These are phyloP conservation scores for Sialis fuliginosa DNA, from an alignment of 2,888 invertebrate genomes.

Conservation along the genomic window DNA sequence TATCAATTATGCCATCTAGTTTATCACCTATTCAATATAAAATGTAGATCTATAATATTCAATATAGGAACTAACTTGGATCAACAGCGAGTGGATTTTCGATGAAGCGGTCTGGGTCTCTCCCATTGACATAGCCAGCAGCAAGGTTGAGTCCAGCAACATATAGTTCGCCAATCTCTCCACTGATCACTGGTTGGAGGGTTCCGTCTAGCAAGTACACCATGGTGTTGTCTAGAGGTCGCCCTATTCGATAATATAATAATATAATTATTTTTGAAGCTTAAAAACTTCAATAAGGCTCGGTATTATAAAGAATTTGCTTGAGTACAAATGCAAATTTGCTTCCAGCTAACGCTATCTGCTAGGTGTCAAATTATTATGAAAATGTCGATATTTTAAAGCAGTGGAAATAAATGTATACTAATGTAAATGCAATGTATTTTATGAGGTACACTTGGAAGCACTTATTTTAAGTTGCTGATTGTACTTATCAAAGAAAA, in stretches of 20 bases:
- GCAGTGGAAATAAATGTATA: too few species aligned
- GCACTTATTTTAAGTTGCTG: too few species aligned
- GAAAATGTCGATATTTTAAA: too few species aligned
- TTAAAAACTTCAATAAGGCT: background rate
- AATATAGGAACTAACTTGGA: conserved; percentile 26
- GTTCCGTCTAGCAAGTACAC: conserved; percentile 64
- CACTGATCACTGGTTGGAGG: conserved; percentile 49
- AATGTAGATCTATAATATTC: background rate
- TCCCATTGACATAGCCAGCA: conserved; percentile 59
- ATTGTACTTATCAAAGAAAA: too few species aligned
- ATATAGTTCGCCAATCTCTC: conserved; percentile 65
- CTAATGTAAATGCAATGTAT: too few species aligned
- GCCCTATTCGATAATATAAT: conserved; percentile 29
- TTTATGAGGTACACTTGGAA: too few species aligned
- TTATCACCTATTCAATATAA: background rate
- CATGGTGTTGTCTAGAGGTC: conserved; percentile 61
- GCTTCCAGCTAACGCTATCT: too few species aligned
- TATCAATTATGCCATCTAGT: too few species aligned
- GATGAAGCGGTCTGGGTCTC: conserved; percentile 55
- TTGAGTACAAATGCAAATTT: too few species aligned
- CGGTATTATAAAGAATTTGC: too few species aligned
- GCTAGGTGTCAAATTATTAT: too few species aligned
- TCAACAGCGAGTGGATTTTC: conserved; percentile 55
- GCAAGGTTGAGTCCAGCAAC: conserved; percentile 68
- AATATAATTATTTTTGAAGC: conserved; percentile 2